A percentile compares a stretch with the other conserved stretches of the same genome.
Evolutionary conservation across 2,113 vertebrate species (phyloP).

Genomic region (Plecturocebus donacophilus): DNA sequence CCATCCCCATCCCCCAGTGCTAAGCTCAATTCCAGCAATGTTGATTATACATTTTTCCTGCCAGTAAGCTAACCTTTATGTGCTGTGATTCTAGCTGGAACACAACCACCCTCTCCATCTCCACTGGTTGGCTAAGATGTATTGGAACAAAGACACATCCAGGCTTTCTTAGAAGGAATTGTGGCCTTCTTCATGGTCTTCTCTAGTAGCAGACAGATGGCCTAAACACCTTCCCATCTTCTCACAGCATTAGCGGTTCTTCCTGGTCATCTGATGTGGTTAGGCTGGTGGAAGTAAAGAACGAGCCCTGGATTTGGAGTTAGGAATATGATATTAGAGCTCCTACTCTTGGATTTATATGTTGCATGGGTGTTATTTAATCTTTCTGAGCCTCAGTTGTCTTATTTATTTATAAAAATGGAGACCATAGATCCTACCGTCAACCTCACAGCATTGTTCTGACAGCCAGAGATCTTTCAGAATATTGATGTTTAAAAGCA

Average conservation of each 20-base stretch:
- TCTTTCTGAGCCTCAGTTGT: background rate
- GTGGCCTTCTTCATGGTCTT: too few relatives aligned
- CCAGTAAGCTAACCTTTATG: background rate
- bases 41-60: background rate
- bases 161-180: background rate
- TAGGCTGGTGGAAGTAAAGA: background rate
- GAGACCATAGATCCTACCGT: background rate
- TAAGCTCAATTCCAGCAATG: too few relatives aligned
- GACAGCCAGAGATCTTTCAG: background rate
- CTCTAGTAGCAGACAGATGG: background rate
- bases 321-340: background rate
- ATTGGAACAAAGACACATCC: background rate
- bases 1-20: background rate
- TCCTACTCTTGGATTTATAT: background rate
- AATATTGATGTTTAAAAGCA: background rate
- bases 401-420: background rate
- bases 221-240: background rate
- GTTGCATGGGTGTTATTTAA: too few relatives aligned
- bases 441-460: background rate
- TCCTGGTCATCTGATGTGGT: background rate
- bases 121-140: background rate
- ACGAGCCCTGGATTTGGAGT: background rate
- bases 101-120: background rate
- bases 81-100: background rate
- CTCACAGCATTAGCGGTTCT: background rate